Percentiles rank a stretch among this genome's conserved stretches.
Conservation (phyloP, 2,797 vertebrate species). For the Gallinago stenura region DNA sequence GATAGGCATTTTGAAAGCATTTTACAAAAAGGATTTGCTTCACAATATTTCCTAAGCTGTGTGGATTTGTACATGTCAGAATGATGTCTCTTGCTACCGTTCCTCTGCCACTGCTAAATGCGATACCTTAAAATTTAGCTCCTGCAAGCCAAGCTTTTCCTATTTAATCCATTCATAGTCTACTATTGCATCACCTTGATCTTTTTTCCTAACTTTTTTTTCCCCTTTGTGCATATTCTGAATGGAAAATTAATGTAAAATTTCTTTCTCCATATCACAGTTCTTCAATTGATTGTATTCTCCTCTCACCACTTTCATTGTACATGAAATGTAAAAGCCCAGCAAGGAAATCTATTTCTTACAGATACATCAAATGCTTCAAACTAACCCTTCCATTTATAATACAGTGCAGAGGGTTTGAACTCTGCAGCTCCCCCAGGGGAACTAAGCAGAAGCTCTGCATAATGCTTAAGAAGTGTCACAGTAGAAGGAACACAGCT, state of each 20-base stretch:
- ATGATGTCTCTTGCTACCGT: slow-evolving; percentile 9
- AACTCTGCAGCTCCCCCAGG: neutral
- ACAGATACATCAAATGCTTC: neutral
- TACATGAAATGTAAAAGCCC: neutral
- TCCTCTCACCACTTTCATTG: neutral
- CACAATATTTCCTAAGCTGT: slow-evolving; percentile 20
- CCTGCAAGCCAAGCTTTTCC: neutral
- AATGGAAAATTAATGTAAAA: slow-evolving; percentile 16
- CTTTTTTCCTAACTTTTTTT: neutral
- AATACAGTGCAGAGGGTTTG: neutral
- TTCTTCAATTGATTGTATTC: neutral
- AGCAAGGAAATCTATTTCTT: neutral
- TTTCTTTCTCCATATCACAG: neutral
- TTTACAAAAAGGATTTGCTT: slow-evolving; percentile 47
- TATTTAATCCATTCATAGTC: neutral
- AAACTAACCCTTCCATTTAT: neutral
- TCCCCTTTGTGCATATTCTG: neutral
- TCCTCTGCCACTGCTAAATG: neutral
- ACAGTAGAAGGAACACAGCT: neutral
- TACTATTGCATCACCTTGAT: neutral
- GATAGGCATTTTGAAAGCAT: slow-evolving; percentile 38
- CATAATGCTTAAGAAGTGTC: neutral
- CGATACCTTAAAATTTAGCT: neutral
- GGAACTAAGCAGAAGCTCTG: neutral
- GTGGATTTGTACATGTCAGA: slow-evolving; percentile 28